Base-by-base conservation (phyloP, 1,140 invertebrate species). In the Melanaphis sacchari region DNA sequence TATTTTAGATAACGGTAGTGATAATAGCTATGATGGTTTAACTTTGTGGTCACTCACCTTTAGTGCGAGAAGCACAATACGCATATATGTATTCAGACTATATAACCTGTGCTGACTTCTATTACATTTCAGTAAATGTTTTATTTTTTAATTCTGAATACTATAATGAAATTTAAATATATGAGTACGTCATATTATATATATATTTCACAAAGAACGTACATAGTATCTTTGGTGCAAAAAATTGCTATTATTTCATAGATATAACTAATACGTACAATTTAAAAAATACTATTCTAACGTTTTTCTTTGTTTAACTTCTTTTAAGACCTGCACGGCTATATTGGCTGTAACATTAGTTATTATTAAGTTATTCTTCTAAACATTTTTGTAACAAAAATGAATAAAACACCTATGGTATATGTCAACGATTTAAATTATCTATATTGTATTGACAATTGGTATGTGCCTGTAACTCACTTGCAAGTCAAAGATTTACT, bases 31-130 rank as follows among this genome's bases (percentile, higher is more conserved):
- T 93, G 81, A 84, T 85, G 76, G 91, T 85, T 84, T 52, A 93
- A 93, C 91, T 93, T 93, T 85, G 91, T 93, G 91, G 91, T 93
- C 91, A 93, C 43, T 93, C 91, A 93, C 91, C 91, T 93, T 93
- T 93, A 40, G 90, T 38, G 41, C 21, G 21, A 91, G 90, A 91
- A 81, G 59, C 24, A 66, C 38, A 46, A 41, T 59, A 59, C 38
- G 52, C 38, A 91, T n/a, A 52, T 22, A 66, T 91, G 49, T 31
- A 76, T 91, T 76, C 59, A 81, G 41, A 46, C 59, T 46, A 49
- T 90, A 59, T 31, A 90, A 41, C 6, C 52, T 66, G 18, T 41
- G 40, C 38, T 66, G 52, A 41, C 38, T 90, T 90, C 54, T 90
- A 76, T 54, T 90, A 59, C 6, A 21, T 66, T 5, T 21, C 7